Percentiles rank a stretch among this genome's conserved stretches.
These are phyloP conservation scores for fruit fly (Drosophila melanogaster) DNA, from an alignment of 1,140 invertebrate species.

Conservation along the genomic window DNA sequence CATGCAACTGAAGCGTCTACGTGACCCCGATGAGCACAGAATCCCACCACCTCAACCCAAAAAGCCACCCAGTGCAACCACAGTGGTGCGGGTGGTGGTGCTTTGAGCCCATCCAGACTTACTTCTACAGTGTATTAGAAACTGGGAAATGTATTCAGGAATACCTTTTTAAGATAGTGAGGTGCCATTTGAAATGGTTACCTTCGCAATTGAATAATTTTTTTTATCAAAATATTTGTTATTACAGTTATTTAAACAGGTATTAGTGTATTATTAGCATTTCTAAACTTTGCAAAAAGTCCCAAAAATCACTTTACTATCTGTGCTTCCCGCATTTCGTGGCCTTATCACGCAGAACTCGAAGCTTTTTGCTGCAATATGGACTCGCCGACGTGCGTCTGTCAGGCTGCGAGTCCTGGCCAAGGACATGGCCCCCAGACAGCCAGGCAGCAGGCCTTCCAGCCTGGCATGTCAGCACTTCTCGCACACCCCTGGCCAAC, in stretches of 20 bases:
- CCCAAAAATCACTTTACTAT: background rate
- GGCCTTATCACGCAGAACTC: background rate
- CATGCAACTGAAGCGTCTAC: constrained; percentile 75
- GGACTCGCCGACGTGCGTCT: constrained; percentile 38
- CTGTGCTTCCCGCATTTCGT: background rate
- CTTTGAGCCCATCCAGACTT: background rate
- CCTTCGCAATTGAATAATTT: background rate
- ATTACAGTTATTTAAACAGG: background rate
- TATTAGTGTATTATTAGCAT: too few relatives aligned
- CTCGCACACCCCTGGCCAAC: constrained; percentile 17
- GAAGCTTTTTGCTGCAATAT: constrained; percentile 34
- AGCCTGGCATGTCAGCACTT: constrained; percentile 26
- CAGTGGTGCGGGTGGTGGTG: constrained; percentile 18
- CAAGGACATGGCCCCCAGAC: constrained; percentile 13
- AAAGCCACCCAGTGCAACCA: constrained; percentile 11
- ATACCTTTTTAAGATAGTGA: too few relatives aligned
- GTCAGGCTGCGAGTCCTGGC: constrained; percentile 12
- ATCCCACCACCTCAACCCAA: background rate
- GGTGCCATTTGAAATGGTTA: too few relatives aligned
- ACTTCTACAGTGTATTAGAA: background rate
- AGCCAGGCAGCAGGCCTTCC: background rate
- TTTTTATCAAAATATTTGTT: background rate
- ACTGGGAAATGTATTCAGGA: too few relatives aligned
- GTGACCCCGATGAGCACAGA: constrained; percentile 44
- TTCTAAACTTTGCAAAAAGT: background rate